Evolutionary conservation across 2,113 vertebrate species (phyloP), one percentile per base, ranked within the genome.

Genomic region (Mixornis gularis): DNA sequence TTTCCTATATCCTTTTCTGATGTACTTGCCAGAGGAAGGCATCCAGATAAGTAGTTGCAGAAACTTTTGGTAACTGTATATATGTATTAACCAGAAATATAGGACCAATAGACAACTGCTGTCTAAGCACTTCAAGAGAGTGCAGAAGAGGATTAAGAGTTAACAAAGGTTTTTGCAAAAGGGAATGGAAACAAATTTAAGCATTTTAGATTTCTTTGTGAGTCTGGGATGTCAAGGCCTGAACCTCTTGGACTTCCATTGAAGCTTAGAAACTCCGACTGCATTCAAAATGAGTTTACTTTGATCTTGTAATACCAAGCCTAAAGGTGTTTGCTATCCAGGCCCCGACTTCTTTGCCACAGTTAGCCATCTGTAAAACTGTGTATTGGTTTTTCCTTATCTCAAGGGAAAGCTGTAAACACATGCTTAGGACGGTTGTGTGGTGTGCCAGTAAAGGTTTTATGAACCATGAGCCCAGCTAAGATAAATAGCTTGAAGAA

Each of bases 11-110:
- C 36, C 20, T 90, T 48, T 90, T 46, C 44, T n/a, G 44, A 17
- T 1, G 3, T 36, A 13, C 1, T 38, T 72, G 30, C 0, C 1
- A 80, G 65, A 62, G 64, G 46, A 0, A 41, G 32, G 22, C 25
- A 58, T 53, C 29, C 52, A 68, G 21, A 30, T 36, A 21, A 74
- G 13, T 22, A 30, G 25, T 11, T 12, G 27, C 25, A 24, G 22
- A 17, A 55, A 51, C 12, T 66, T 59, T 21, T 49, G 30, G 44
- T 53, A 68, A 71, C 25, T 36, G 5, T 25, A 27, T 48, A 18
- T 38, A 26, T 29, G 26, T 36, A 36, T 66, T 43, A 66, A 65
- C 16, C 18, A 68, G 85, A 86, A 91, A 43, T 13, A 24, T 16
- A 79, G 32, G 29, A 26, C 9, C 58, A 34, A 19, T 4, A 59